Percentiles rank a stretch among this genome's conserved stretches.
phyloP scores from a whole-genome alignment of 2,888 invertebrate genomes.

The Drosophila borealis region DNA sequence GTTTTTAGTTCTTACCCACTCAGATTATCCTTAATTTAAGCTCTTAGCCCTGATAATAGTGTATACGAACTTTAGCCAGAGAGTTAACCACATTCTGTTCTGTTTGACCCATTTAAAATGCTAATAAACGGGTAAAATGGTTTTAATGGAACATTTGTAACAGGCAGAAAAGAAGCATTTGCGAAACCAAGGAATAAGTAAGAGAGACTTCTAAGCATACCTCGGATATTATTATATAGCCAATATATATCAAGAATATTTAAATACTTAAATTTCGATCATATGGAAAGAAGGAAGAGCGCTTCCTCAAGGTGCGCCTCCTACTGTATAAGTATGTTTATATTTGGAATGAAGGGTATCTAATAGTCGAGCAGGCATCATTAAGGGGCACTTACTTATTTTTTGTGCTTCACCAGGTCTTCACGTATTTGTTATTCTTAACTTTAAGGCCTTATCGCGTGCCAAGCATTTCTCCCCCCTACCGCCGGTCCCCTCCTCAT shows the following conservation, averaged over 20 bases:
- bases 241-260: no score
- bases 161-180: neutral
- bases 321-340: neutral
- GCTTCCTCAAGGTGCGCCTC: no score
- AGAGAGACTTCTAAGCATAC: no score
- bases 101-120: neutral
- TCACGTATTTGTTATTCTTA: constrained; percentile 62
- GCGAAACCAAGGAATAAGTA: no score
- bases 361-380: neutral
- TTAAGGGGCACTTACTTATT: neutral
- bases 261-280: no score
- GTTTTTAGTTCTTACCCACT: neutral
- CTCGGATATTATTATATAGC: no score
- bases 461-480: constrained; percentile 21
- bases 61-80: constrained; percentile 8
- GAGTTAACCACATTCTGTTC: neutral
- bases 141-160: neutral
- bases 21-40: neutral
- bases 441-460: constrained; percentile 58
- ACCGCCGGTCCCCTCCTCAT: neutral
- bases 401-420: constrained; percentile 25
- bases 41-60: neutral
- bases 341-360: neutral
- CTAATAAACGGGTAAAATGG: no score
- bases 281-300: no score